phyloP scores from a whole-genome alignment of 2,113 vertebrate genomes.

The Pterocles burchelli region DNA sequence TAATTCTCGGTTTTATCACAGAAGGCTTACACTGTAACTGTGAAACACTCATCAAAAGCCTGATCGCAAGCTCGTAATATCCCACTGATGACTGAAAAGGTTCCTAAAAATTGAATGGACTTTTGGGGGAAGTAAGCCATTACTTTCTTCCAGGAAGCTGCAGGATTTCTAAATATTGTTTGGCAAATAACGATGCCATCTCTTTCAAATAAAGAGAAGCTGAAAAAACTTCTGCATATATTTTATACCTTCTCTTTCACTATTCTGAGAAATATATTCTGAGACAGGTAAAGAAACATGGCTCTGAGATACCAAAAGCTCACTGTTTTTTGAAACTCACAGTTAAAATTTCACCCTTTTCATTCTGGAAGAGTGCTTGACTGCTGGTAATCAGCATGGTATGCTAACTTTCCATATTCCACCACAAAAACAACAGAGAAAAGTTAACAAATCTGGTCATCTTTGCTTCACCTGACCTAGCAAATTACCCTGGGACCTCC shows the following conservation, averaged over 20 bases:
- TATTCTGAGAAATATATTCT: not conserved
- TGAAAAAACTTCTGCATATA: not conserved
- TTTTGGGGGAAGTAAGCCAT: not conserved
- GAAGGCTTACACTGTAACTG: conserved; percentile 38
- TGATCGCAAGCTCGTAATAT: not conserved
- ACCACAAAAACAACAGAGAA: not conserved
- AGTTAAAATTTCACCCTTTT: not conserved
- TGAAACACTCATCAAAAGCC: conserved; percentile 49
- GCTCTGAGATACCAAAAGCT: not conserved
- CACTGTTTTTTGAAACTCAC: not conserved
- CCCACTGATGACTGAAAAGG: not conserved
- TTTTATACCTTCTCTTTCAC: not conserved
- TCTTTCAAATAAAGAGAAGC: not conserved
- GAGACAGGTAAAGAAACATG: not conserved
- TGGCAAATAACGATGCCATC: not conserved
- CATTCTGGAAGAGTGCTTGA: not conserved
- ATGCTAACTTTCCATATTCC: not conserved
- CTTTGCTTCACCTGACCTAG: not conserved
- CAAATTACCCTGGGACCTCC: not conserved
- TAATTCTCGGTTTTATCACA: conserved; percentile 28
- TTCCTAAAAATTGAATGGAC: conserved; percentile 19
- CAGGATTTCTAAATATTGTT: conserved; percentile 4
- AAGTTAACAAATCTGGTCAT: conserved; percentile 33
- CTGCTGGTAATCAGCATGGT: conserved; percentile 14
- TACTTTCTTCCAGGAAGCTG: not conserved